These are phyloP conservation scores for Chrysemys picta DNA, from an alignment of 2,113 vertebrate genomes.

Conservation along the genomic window DNA sequence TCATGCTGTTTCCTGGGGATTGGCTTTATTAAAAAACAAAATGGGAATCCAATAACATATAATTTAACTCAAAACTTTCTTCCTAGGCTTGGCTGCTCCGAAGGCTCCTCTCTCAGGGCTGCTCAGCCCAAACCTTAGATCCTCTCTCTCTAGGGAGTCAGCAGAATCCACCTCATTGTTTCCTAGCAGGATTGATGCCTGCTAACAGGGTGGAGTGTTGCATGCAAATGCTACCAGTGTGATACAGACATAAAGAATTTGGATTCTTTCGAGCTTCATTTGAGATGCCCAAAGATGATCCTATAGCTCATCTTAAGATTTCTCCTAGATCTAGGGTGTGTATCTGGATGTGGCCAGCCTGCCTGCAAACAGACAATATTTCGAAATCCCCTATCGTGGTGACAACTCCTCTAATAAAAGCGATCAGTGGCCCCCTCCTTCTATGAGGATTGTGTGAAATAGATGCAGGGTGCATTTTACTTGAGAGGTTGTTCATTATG, in stretches of 20 bases:
- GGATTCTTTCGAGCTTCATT: neutral
- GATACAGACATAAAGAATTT: neutral
- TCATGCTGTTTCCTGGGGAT: neutral
- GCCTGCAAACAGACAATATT: neutral
- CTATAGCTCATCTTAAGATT: neutral
- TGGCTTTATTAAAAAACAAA: neutral
- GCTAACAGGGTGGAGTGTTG: neutral
- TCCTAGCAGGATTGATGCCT: neutral
- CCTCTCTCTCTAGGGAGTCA: neutral
- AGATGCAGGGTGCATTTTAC: neutral
- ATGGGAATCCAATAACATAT: too few species aligned
- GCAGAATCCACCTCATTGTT: neutral
- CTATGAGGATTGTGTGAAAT: neutral
- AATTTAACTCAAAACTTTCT: neutral
- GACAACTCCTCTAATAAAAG: neutral
- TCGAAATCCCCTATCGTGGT: neutral
- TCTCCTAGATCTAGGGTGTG: neutral
- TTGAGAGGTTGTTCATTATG: neutral
- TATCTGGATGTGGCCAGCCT: neutral
- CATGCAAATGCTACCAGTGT: neutral
- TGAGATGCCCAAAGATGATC: neutral
- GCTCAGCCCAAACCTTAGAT: neutral
- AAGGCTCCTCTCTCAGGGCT: neutral
- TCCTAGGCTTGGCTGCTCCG: neutral
- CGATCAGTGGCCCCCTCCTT: neutral